These are phyloP conservation scores for Sebastes hubbsi DNA, from an alignment of 2,797 vertebrate species.

Conservation along the genomic window DNA sequence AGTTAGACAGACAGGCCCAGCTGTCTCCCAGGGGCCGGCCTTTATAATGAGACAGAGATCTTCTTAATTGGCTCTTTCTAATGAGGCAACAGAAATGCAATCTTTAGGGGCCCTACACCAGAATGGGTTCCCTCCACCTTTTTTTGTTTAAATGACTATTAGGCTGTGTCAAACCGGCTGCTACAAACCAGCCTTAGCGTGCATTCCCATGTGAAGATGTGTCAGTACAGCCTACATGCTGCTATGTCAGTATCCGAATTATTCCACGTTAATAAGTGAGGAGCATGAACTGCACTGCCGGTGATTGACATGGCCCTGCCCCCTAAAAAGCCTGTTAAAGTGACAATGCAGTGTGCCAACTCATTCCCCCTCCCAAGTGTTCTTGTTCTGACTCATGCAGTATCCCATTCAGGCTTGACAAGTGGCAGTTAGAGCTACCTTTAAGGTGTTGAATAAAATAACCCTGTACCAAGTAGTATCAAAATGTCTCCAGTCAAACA, in stretches of 20 bases:
- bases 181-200: conserved; percentile 24
- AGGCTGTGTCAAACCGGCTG: conserved; percentile 46
- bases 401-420: conserved; percentile 17
- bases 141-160: conserved; percentile 42
- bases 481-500: not conserved
- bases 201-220: conserved; percentile 26
- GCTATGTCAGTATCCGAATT: not conserved
- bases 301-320: conserved; percentile 20
- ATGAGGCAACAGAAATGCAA: conserved; percentile 73
- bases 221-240: not conserved
- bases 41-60: conserved; percentile 77
- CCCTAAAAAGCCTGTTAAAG: not conserved
- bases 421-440: not conserved
- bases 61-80: conserved; percentile 78
- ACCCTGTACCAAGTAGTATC: not conserved
- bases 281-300: not conserved
- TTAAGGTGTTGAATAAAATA: not conserved
- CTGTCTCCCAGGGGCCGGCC: conserved; percentile 65
- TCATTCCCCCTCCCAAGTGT: not conserved
- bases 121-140: conserved; percentile 25
- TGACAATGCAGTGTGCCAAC: conserved; percentile 14
- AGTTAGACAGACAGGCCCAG: conserved; percentile 66
- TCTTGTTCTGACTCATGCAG: conserved; percentile 27
- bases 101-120: conserved; percentile 60
- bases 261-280: not conserved